These are phyloP conservation scores for Eudyptes chrysolophus DNA, from an alignment of 2,113 vertebrate genomes.

Conservation along the genomic window DNA sequence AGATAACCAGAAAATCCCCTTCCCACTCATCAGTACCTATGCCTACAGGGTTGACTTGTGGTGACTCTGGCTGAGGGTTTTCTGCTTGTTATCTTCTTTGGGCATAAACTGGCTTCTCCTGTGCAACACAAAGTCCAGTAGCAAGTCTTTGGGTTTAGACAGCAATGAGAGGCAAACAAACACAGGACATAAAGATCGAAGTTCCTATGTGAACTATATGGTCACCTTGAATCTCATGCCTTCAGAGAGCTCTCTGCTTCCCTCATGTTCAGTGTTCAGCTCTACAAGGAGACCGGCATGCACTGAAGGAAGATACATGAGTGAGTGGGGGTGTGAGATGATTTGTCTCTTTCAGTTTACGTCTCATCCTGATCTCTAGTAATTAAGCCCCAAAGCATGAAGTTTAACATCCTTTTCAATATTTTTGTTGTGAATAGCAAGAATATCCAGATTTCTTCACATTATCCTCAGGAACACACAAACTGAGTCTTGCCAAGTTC, in stretches of 20 bases:
- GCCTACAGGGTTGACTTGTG: background rate
- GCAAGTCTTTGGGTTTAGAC: background rate
- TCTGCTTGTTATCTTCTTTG: background rate
- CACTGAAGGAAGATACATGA: background rate
- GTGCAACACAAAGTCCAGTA: background rate
- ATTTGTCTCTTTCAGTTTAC: slow-evolving; percentile 12
- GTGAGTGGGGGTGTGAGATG: background rate
- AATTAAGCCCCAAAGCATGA: slow-evolving; percentile 19
- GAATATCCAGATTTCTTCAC: slow-evolving; percentile 57
- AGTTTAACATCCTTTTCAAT: slow-evolving; percentile 33
- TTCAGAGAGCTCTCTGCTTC: background rate
- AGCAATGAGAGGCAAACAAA: background rate
- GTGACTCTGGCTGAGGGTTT: background rate
- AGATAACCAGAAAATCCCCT: background rate
- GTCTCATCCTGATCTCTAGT: background rate
- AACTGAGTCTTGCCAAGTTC: slow-evolving; percentile 40
- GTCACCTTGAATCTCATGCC: background rate
- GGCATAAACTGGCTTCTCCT: background rate
- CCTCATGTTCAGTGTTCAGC: background rate
- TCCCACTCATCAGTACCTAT: background rate
- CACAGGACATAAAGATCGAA: background rate
- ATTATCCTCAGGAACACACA: slow-evolving; percentile 46
- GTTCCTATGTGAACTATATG: background rate
- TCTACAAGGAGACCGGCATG: background rate
- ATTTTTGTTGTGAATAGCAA: slow-evolving; percentile 39